phyloP scores from a whole-genome alignment of 2,888 invertebrate species.

The Mallateleia sp. region DNA sequence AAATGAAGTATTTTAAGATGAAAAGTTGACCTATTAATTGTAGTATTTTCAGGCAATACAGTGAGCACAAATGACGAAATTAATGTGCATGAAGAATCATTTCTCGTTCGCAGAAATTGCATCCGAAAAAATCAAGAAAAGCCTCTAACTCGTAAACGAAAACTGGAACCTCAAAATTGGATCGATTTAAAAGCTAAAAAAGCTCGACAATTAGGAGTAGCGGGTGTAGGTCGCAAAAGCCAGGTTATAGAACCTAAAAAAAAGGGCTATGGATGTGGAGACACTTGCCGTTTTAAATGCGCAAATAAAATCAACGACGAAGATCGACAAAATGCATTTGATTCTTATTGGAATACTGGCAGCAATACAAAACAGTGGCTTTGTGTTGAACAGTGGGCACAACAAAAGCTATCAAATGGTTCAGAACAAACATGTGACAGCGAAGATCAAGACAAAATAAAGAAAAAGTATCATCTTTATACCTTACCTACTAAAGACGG shows the following conservation, averaged over 20 bases:
- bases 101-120: not conserved
- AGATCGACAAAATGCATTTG: not conserved
- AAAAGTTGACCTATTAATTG: too few species aligned
- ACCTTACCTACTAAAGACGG: not conserved
- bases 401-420: not conserved
- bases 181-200: conserved; percentile 8
- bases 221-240: not conserved
- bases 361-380: not conserved
- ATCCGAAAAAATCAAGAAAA: not conserved
- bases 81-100: too few species aligned
- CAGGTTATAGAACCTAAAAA: not conserved
- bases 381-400: not conserved
- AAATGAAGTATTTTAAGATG: too few species aligned
- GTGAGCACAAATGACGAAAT: too few species aligned
- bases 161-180: not conserved
- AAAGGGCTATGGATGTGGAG: not conserved
- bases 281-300: conserved; percentile 4
- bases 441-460: not conserved
- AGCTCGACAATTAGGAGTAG: conserved; percentile 1
- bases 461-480: not conserved
- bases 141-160: not conserved
- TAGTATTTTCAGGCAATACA: too few species aligned
- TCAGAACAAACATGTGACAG: not conserved
- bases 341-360: not conserved
- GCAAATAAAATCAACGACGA: not conserved